Evolutionary conservation across 2,113 vertebrate genomes (phyloP).

Genomic region (Columba janthina): DNA sequence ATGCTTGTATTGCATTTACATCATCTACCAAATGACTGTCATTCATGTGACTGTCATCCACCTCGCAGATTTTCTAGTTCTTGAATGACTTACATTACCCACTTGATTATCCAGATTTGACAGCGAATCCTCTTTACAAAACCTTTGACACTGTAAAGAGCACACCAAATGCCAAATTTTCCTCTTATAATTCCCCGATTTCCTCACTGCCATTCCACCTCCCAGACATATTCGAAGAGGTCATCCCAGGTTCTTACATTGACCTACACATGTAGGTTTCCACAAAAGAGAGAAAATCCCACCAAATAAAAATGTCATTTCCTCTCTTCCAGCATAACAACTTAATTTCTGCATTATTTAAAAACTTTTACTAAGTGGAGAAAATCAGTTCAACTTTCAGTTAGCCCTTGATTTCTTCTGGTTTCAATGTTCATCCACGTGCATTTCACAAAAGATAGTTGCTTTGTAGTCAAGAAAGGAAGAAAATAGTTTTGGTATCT

Average conservation of each 20-base stretch:
- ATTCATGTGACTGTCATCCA: not conserved
- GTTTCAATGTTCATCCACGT: not conserved
- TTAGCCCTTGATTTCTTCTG: not conserved
- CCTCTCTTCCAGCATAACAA: not conserved
- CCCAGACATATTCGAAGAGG: not conserved
- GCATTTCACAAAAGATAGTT: not conserved
- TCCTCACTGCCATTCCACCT: not conserved
- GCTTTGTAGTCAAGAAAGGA: not conserved
- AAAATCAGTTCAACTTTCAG: not conserved
- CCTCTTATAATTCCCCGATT: accelerated
- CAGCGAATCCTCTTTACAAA: not conserved
- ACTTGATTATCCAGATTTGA: not conserved
- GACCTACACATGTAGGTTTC: not conserved
- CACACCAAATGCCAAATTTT: not conserved
- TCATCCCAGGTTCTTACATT: not conserved
- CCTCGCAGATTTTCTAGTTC: accelerated
- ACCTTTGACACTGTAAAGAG: not conserved
- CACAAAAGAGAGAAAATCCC: not conserved
- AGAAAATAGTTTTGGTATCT: not conserved
- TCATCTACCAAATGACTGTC: accelerated
- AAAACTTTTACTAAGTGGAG: not conserved
- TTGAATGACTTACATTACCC: too few species aligned
- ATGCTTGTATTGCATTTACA: accelerated
- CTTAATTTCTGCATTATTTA: not conserved
- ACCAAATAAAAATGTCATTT: not conserved